Evolutionary conservation across 2,888 invertebrate genomes (phyloP), one percentile per base, ranked within the genome.

Genomic region (Lepas anatifera): DNA sequence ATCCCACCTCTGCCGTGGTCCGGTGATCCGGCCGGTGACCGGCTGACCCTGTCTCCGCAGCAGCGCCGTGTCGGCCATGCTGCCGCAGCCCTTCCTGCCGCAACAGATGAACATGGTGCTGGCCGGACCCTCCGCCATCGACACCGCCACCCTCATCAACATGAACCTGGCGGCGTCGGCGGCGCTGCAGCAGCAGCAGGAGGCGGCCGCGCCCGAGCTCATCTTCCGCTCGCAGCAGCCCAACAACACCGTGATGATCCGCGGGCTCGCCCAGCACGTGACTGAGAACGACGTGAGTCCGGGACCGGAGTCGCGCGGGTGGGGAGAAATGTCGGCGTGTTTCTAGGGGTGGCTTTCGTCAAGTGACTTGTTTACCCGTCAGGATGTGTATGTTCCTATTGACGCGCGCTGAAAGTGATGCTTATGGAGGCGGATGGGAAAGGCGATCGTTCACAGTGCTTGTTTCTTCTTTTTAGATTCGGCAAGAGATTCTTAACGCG

Each of bases 401-500:
- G n/a, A n/a, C n/a, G n/a, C n/a, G n/a, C n/a, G n/a, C n/a, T n/a
- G n/a, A n/a, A n/a, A n/a, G n/a, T n/a, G n/a, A n/a, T n/a, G n/a
- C n/a, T n/a, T n/a, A n/a, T n/a, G n/a, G n/a, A n/a, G n/a, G n/a
- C n/a, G n/a, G n/a, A n/a, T n/a, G n/a, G n/a, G n/a, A n/a, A n/a
- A n/a, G n/a, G n/a, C n/a, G n/a, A n/a, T n/a, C n/a, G n/a, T n/a
- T n/a, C n/a, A n/a, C n/a, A n/a, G n/a, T n/a, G n/a, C n/a, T n/a
- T n/a, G n/a, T n/a, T n/a, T n/a, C n/a, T n/a, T n/a, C n/a, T n/a
- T 75, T 83, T 72, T 81, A 91, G 89, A 89, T 92, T 76, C 85
- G 88, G 76, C 87, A 87, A 78, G 89, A 89, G 77, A 85, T 92
- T 76, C 84, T 88, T 76, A 85, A 86, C 77, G 87, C 87, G 79